phyloP scores from a whole-genome alignment of 2,797 vertebrate genomes.

The Syngnathus acus region DNA sequence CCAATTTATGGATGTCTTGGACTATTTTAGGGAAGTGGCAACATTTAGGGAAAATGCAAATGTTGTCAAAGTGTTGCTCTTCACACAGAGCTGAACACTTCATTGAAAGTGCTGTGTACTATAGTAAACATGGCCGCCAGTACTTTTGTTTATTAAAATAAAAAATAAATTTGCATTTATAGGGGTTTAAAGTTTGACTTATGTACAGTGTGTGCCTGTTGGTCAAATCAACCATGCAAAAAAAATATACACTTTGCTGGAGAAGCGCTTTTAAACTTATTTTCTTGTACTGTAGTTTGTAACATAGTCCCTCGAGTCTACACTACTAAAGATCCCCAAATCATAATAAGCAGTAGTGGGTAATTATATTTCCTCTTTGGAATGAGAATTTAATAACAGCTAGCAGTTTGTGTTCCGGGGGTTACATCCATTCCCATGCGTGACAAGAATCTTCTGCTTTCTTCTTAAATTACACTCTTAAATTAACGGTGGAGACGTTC shows the following conservation, averaged over 20 bases:
- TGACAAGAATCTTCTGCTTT: background rate
- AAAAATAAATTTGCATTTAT: background rate
- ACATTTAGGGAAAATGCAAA: background rate
- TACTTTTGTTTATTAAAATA: background rate
- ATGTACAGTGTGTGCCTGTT: background rate
- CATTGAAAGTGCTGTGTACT: background rate
- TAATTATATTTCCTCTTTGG: background rate
- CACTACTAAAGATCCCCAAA: background rate
- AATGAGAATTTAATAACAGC: slow-evolving; percentile 2
- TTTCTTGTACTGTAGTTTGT: background rate
- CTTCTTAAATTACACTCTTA: background rate
- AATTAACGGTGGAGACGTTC: background rate
- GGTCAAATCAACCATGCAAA: background rate
- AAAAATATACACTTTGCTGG: background rate
- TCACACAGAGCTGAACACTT: background rate
- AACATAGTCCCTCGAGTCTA: background rate
- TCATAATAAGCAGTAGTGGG: background rate
- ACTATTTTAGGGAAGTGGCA: too few relatives aligned
- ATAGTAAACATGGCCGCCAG: background rate
- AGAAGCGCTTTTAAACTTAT: background rate
- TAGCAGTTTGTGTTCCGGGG: background rate
- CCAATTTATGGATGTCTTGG: background rate
- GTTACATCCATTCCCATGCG: background rate
- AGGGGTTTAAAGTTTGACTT: background rate
- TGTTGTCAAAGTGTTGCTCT: background rate